phyloP scores from a whole-genome alignment of 53 echinoderm and acorn worm species.

The Actinopyga echinites region DNA sequence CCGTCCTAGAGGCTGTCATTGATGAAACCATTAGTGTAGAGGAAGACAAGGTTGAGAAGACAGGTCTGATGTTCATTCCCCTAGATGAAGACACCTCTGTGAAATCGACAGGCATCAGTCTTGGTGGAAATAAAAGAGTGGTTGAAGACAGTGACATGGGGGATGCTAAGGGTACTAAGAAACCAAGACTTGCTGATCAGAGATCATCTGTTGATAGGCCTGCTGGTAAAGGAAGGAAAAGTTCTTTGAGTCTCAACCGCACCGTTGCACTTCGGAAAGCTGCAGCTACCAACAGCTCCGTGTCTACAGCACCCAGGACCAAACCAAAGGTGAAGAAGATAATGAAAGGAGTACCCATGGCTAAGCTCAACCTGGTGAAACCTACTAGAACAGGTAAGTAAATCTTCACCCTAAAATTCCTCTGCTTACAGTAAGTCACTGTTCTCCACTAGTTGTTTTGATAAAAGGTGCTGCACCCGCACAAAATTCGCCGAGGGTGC shows the following conservation, averaged over 20 bases:
- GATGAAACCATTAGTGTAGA: neutral
- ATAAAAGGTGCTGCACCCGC: too few relatives aligned
- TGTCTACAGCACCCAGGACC: neutral
- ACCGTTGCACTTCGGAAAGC: constrained; percentile 75
- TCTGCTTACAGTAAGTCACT: too few relatives aligned
- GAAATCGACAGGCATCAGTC: too few relatives aligned
- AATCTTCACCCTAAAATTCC: too few relatives aligned
- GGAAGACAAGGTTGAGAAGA: neutral
- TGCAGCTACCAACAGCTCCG: constrained; percentile 54
- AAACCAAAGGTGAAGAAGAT: constrained; percentile 64
- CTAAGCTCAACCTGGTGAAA: constrained; percentile 81
- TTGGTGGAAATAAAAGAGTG: too few relatives aligned
- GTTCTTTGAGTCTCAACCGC: constrained; percentile 54
- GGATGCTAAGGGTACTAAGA: neutral
- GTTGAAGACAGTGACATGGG: too few relatives aligned
- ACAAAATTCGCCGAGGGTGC: too few relatives aligned
- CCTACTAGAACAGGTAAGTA: constrained; percentile 62
- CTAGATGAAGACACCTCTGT: neutral
- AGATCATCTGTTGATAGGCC: too few relatives aligned
- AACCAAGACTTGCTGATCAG: constrained; percentile 4
- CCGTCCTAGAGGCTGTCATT: neutral
- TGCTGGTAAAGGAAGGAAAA: neutral
- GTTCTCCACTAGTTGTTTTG: too few relatives aligned
- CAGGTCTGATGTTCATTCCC: constrained; percentile 1
- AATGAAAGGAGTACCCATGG: constrained; percentile 93